Percentiles rank a stretch among this genome's conserved stretches.
Conservation (phyloP, 1,140 invertebrate species). For the Piezodorus guildinii region DNA sequence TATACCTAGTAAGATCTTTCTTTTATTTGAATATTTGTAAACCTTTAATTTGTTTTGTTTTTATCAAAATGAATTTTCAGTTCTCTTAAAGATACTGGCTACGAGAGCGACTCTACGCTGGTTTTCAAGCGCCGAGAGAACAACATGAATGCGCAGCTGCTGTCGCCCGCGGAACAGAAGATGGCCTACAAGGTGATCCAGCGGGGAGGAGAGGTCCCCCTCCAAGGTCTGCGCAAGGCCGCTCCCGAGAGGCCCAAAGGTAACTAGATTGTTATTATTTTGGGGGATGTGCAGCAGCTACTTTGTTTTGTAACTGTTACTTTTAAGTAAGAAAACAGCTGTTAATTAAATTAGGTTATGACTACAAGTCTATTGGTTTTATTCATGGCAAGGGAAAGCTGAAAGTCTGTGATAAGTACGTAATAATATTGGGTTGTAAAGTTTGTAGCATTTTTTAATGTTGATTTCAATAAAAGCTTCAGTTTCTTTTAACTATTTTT, state of each 20-base stretch:
- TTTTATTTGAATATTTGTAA: background rate
- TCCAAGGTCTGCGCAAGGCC: slow-evolving; percentile 74
- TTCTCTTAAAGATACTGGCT: slow-evolving; percentile 75
- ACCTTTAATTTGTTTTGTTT: background rate
- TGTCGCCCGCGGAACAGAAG: slow-evolving; percentile 66
- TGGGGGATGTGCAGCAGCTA: no score
- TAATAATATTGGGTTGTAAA: no score
- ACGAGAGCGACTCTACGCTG: slow-evolving; percentile 80
- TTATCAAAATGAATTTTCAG: slow-evolving; percentile 37
- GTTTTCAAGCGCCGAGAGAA: slow-evolving; percentile 59
- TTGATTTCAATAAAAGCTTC: no score
- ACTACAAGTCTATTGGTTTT: no score
- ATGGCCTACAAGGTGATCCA: slow-evolving; percentile 75
- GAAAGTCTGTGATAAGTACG: no score
- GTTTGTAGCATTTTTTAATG: no score
- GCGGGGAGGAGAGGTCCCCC: slow-evolving; percentile 80
- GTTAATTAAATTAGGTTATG: no score
- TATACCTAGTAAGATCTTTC: slow-evolving; percentile 18
- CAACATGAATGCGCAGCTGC: slow-evolving; percentile 42
- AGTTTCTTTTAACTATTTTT: no score
- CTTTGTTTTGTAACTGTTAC: no score
- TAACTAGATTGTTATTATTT: no score
- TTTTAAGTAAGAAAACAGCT: no score
- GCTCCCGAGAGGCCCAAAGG: slow-evolving; percentile 77
- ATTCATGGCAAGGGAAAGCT: no score